Evolutionary conservation across 2,797 vertebrate genomes (phyloP).

Genomic region (Coranthus polyacanthus): DNA sequence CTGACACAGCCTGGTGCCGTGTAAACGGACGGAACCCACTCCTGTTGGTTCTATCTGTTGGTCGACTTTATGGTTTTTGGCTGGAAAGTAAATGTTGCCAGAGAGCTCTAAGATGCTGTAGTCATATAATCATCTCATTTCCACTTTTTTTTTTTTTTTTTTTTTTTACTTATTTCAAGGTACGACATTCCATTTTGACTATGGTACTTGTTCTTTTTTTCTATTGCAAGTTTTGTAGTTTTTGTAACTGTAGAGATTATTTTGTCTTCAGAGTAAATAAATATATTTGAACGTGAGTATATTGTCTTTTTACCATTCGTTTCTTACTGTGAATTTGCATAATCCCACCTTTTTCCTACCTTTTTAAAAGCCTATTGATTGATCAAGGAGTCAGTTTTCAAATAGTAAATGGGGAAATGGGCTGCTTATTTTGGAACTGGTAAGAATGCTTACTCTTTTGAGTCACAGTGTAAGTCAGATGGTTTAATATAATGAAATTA

Average conservation of each 20-base stretch:
- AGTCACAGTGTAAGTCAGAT: not conserved
- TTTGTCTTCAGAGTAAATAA: constrained; percentile 82
- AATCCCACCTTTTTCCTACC: not conserved
- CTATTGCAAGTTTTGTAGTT: constrained; percentile 75
- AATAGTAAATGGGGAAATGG: too few species aligned
- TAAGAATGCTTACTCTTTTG: too few species aligned
- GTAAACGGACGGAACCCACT: constrained; percentile 41
- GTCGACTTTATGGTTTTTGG: constrained; percentile 40
- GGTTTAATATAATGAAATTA: constrained; percentile 6
- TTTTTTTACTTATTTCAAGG: constrained; percentile 48
- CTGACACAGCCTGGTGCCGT: constrained; percentile 34
- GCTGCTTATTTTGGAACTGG: too few species aligned
- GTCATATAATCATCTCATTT: constrained; percentile 74
- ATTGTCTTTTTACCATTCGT: too few species aligned
- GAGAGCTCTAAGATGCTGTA: constrained; percentile 60
- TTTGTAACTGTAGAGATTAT: constrained; percentile 82
- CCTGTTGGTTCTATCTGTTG: too few species aligned
- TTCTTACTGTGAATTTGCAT: too few species aligned
- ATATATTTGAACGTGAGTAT: constrained; percentile 76
- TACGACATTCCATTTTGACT: constrained; percentile 66
- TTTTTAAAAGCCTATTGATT: not conserved
- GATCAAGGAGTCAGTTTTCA: too few species aligned
- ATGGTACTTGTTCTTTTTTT: constrained; percentile 60
- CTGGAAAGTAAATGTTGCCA: constrained; percentile 36
- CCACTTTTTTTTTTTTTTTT: constrained; percentile 6